These are phyloP conservation scores for Fragum sueziense DNA, from an alignment of 2,888 invertebrate genomes.

Conservation along the genomic window DNA sequence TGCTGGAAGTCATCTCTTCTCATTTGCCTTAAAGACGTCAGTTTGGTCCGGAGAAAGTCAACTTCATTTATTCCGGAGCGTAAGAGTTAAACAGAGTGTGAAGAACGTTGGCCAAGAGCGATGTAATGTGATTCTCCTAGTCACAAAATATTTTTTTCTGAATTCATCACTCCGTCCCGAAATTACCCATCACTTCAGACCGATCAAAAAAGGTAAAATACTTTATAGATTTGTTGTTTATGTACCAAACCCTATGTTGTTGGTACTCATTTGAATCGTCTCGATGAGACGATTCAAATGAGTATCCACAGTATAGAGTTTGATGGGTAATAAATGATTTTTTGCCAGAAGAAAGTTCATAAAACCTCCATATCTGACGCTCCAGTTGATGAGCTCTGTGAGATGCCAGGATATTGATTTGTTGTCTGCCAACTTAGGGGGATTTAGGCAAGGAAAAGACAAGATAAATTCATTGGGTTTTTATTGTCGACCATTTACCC, in stretches of 20 bases:
- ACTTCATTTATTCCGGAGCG: not conserved
- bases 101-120: not conserved
- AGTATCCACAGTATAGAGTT: too few relatives aligned
- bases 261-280: too few relatives aligned
- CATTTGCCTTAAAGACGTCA: not conserved
- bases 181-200: not conserved
- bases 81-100: not conserved
- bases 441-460: not conserved
- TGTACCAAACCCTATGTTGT: too few relatives aligned
- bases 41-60: not conserved
- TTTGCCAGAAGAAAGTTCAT: too few relatives aligned
- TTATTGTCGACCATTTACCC: conserved; percentile 5
- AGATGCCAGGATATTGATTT: conserved; percentile 4
- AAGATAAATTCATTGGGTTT: conserved; percentile 16
- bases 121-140: not conserved
- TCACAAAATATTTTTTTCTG: not conserved
- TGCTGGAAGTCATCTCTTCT: not conserved
- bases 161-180: not conserved
- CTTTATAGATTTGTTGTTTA: too few relatives aligned
- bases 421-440: conserved; percentile 1
- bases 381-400: not conserved
- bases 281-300: too few relatives aligned
- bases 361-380: too few relatives aligned
- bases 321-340: too few relatives aligned
- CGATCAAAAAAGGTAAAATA: too few relatives aligned